A percentile compares a stretch with the other conserved stretches of the same genome.
Conservation (phyloP, 2,113 vertebrate species). For the Thunnus maccoyii region DNA sequence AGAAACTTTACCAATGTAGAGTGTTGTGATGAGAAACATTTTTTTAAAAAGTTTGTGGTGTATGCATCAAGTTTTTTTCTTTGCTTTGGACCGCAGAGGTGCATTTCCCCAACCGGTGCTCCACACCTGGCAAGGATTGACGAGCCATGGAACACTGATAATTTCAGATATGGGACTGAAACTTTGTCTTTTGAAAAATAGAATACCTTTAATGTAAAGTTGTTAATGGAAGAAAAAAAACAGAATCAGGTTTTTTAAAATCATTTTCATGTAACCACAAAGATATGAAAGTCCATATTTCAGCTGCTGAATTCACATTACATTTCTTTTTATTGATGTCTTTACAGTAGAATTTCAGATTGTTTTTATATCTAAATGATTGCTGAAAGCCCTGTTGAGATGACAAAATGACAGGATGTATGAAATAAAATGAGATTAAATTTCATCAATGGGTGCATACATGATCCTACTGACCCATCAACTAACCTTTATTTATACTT, state of each 20-base stretch:
- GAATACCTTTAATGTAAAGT: slow-evolving; percentile 83
- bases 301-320: slow-evolving; percentile 60
- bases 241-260: slow-evolving; percentile 69
- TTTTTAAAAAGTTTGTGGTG: slow-evolving; percentile 51
- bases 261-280: slow-evolving; percentile 61
- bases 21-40: slow-evolving; percentile 68
- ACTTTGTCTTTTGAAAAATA: slow-evolving; percentile 47
- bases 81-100: slow-evolving; percentile 67
- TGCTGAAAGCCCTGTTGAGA: slow-evolving; percentile 18
- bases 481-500: slow-evolving; percentile 49
- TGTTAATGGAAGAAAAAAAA: slow-evolving; percentile 50
- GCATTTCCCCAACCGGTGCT: slow-evolving; percentile 62
- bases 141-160: slow-evolving; percentile 58
- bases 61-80: slow-evolving; percentile 61
- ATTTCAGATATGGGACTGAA: slow-evolving; percentile 66
- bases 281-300: slow-evolving; percentile 56
- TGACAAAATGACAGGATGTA: slow-evolving; percentile 30
- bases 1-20: slow-evolving; percentile 71
- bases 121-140: slow-evolving; percentile 57
- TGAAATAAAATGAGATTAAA: slow-evolving; percentile 54
- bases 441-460: slow-evolving; percentile 39
- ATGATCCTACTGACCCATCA: slow-evolving; percentile 31
- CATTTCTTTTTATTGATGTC: slow-evolving; percentile 53
- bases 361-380: slow-evolving; percentile 60
- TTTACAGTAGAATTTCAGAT: slow-evolving; percentile 51